phyloP scores from a whole-genome alignment of 2,113 vertebrate species.

The Rousettus leschenaultii region DNA sequence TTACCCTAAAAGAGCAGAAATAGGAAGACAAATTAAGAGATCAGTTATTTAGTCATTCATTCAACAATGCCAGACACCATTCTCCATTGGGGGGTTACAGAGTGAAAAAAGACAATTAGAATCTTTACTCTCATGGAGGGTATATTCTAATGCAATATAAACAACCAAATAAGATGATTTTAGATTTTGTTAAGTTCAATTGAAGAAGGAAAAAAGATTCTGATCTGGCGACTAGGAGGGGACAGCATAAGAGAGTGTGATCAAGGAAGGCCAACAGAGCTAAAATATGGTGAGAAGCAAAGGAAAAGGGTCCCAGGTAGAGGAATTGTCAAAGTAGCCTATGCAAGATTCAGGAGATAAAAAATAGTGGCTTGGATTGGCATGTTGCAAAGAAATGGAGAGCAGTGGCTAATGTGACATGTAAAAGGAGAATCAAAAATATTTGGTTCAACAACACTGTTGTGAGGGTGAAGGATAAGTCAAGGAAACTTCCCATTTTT shows the following conservation, averaged over 20 bases:
- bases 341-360: background rate
- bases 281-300: background rate
- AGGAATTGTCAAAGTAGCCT: background rate
- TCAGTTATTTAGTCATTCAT: background rate
- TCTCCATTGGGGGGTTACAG: background rate
- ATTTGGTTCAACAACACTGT: background rate
- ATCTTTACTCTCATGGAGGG: background rate
- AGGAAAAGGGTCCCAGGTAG: background rate
- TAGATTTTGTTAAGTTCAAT: background rate
- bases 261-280: background rate
- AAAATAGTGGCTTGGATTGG: background rate
- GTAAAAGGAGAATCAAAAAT: background rate
- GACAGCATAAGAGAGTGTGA: background rate
- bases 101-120: background rate
- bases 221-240: background rate
- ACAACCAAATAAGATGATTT: background rate
- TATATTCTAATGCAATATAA: background rate
- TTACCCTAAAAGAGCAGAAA: background rate
- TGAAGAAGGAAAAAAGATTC: background rate
- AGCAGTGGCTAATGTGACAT: background rate
- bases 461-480: background rate
- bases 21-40: background rate
- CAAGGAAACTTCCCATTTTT: background rate
- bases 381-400: background rate
- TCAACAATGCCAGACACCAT: background rate